A percentile compares a stretch with the other conserved stretches of the same genome.
phyloP scores from a whole-genome alignment of 2,888 invertebrate species.

The Calliphora vomitoria region DNA sequence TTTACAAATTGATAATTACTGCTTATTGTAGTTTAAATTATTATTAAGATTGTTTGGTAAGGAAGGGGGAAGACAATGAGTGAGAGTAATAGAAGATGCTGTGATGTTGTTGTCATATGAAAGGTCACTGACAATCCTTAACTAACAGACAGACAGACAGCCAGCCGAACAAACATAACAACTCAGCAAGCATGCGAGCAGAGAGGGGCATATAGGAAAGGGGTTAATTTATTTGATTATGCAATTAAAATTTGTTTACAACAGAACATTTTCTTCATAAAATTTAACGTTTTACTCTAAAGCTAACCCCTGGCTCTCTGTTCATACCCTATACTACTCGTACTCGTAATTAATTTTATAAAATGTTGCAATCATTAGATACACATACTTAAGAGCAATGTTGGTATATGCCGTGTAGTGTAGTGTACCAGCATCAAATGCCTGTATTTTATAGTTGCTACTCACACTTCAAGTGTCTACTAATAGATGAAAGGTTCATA shows the following conservation, averaged over 20 bases:
- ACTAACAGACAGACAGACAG: constrained; percentile 21
- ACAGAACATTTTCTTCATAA: constrained; percentile 34
- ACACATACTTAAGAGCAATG: neutral
- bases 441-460: constrained; percentile 7
- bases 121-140: constrained; percentile 59
- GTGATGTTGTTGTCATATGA: neutral
- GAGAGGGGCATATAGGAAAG: constrained; percentile 38
- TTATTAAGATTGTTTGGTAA: constrained; percentile 37
- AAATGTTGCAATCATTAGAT: constrained; percentile 47
- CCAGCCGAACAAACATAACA: neutral
- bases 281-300: constrained; percentile 35
- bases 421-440: constrained; percentile 56
- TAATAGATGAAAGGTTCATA: constrained; percentile 10
- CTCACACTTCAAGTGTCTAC: neutral
- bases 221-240: constrained; percentile 71
- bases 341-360: constrained; percentile 39
- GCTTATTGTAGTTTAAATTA: constrained; percentile 55
- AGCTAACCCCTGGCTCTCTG: neutral
- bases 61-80: neutral
- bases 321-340: constrained; percentile 6
- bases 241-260: constrained; percentile 68
- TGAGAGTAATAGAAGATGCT: neutral
- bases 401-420: neutral
- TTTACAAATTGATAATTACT: constrained; percentile 71
- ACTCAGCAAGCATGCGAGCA: neutral